Evolutionary conservation across 2,888 invertebrate species (phyloP), one percentile per base, ranked within the genome.

Genomic region (Cosmia trapezina): DNA sequence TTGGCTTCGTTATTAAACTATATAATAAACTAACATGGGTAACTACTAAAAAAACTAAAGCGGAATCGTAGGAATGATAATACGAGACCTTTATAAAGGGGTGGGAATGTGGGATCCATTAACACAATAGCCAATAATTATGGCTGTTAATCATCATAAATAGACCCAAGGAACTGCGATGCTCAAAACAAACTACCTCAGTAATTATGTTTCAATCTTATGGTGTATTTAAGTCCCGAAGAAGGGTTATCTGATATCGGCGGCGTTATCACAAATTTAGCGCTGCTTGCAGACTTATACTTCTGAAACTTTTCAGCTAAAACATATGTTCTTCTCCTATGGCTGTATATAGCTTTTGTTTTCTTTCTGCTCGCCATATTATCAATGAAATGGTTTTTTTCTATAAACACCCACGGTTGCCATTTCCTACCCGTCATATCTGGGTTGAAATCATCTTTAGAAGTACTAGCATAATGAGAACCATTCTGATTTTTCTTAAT

Each of bases 371-470:
- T 80, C 47, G 94, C 94, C 96, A 96, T 96, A 90, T 93, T 94
- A 81, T 96, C 96, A 80, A 96, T 93, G 77, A 95, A 94, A 83
- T 86, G 83, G 86, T 93, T 94, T 90, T 94, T 96, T 78, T 95
- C 95, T 75, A 96, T 85, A 83, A 94, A 95, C 28, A 96, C 96
- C 95, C 95, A 96, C 0, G 96, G 96, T 87, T 96, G 96, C 96
- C 96, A 96, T 83, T 96, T 96, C 73, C 94, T 93, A 9, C 96
- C 96, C 2, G 96, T 96, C 80, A 96, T 87, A 80, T 96, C 96
- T 33, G 96, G 96, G 85, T 95, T 94, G 73, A 89, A 94, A 53
- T 87, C 83, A 62, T 92, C 84, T 78, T 90, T 92, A 74, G 91
- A 84, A 53, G 92, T 92, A 84, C 96, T 96, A 47, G 96, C 92